A percentile compares a stretch with the other conserved stretches of the same genome.
Evolutionary conservation across 2,888 invertebrate species (phyloP).

Genomic region (Nineta flava): DNA sequence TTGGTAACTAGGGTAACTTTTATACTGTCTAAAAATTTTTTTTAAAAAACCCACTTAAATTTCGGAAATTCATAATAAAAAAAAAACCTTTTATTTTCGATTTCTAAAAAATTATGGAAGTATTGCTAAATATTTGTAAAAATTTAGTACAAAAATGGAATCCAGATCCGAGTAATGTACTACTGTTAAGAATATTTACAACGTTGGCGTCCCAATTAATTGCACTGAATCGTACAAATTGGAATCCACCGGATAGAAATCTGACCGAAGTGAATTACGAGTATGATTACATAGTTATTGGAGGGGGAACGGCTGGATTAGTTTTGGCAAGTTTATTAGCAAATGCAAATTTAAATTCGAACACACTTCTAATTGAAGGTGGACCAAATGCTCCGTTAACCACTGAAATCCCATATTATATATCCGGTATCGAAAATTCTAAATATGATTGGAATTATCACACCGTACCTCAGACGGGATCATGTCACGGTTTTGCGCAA

Average conservation of each 20-base stretch:
- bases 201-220: neutral
- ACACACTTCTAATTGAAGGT: constrained; percentile 33
- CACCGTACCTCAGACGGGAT: constrained; percentile 25
- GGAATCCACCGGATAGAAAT: neutral
- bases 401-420: neutral
- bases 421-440: constrained; percentile 15
- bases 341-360: constrained; percentile 29
- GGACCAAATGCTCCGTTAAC: constrained; percentile 32
- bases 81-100: neutral
- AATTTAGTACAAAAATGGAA: neutral
- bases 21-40: neutral
- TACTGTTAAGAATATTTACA: neutral
- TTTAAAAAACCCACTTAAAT: too few relatives aligned
- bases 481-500: constrained; percentile 19
- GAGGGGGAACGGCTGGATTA: constrained; percentile 37
- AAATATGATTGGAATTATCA: constrained; percentile 22
- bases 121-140: neutral
- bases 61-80: neutral
- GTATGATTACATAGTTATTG: constrained; percentile 19
- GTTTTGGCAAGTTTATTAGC: constrained; percentile 29
- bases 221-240: neutral
- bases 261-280: neutral
- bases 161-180: neutral
- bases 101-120: neutral
- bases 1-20: neutral